These are phyloP conservation scores for Clivina fossor DNA, from an alignment of 2,888 invertebrate genomes.

Conservation along the genomic window DNA sequence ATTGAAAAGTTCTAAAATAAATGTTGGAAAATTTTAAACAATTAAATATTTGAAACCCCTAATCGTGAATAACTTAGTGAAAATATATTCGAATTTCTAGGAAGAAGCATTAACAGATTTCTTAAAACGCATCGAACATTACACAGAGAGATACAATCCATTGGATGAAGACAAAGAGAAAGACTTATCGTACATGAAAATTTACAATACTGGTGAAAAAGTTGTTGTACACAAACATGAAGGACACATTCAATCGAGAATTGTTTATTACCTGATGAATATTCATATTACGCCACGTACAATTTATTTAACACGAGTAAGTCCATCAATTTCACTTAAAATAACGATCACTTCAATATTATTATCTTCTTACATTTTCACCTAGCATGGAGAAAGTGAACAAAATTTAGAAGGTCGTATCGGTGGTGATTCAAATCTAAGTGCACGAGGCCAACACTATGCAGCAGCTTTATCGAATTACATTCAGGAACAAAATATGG, in stretches of 20 bases:
- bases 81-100: too few species aligned
- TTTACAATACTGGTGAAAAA: constrained; percentile 90
- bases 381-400: constrained; percentile 96
- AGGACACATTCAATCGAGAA: constrained; percentile 95
- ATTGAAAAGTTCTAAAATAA: too few species aligned
- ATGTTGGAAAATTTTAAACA: too few species aligned
- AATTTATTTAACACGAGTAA: constrained; percentile 92
- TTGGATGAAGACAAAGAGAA: constrained; percentile 85
- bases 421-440: constrained; percentile 93
- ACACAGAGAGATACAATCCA: constrained; percentile 89
- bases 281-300: constrained; percentile 97
- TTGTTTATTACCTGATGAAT: constrained; percentile 99
- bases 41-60: too few species aligned
- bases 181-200: constrained; percentile 92
- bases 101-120: constrained; percentile 90
- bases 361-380: constrained; percentile 41
- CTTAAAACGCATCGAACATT: constrained; percentile 90
- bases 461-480: constrained; percentile 76
- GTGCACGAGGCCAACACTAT: constrained; percentile 78
- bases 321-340: background rate
- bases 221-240: constrained; percentile 92
- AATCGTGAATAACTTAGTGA: too few species aligned
- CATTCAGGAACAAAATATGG: constrained; percentile 83
- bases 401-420: constrained; percentile 92
- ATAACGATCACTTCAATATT: constrained; percentile 17